Evolutionary conservation across 2,113 vertebrate species (phyloP).

Genomic region (Malurus cyaneus): DNA sequence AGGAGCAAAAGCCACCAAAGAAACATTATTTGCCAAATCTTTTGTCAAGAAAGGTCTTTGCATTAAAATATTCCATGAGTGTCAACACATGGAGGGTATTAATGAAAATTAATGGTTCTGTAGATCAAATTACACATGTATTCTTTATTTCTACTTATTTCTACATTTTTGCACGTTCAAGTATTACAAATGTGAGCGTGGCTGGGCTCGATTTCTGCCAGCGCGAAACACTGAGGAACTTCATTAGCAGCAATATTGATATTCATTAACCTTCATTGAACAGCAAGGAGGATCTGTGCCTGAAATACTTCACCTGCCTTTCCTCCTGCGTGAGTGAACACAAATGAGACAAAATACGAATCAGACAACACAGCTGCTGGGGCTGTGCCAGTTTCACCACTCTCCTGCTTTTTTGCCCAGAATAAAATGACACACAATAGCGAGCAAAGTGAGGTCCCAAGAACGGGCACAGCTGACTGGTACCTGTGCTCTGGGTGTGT

Average conservation of each 20-base stretch:
- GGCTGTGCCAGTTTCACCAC: fast-evolving
- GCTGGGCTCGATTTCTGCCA: not conserved
- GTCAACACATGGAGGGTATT: not conserved
- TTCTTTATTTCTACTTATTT: not conserved
- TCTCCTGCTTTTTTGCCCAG: not conserved
- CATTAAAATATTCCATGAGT: not conserved
- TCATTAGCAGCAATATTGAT: not conserved
- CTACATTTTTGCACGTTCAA: not conserved
- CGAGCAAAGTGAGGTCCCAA: fast-evolving
- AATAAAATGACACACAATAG: fast-evolving
- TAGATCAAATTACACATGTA: not conserved
- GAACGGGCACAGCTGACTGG: fast-evolving
- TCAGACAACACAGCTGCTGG: not conserved
- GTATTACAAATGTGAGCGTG: not conserved
- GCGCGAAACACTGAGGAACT: not conserved
- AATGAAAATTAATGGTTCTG: not conserved
- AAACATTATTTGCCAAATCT: not conserved
- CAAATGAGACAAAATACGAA: fast-evolving
- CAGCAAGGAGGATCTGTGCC: not conserved
- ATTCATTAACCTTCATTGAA: not conserved
- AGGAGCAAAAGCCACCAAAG: not conserved
- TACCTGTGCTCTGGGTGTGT: fast-evolving
- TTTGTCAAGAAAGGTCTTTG: not conserved
- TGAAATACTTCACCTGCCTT: not conserved
- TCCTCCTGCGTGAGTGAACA: fast-evolving